Evolutionary conservation across 2,113 vertebrate genomes (phyloP).

Genomic region (Haliaeetus leucogaster): DNA sequence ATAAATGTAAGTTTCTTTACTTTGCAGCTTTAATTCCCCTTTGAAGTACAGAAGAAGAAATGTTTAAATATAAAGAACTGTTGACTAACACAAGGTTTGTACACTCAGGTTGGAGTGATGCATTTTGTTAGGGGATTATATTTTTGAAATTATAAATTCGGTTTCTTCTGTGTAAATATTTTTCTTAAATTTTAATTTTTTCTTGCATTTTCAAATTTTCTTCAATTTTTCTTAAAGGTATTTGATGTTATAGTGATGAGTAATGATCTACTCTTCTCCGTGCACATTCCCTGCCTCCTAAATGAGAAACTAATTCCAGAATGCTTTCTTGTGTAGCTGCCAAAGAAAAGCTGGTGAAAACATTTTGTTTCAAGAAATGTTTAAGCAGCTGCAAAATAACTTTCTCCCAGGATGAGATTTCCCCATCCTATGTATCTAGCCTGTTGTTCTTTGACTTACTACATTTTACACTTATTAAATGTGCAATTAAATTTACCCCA

Average conservation of each 20-base stretch:
- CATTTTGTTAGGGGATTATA: background rate
- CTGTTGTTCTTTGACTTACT: background rate
- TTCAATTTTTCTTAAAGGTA: background rate
- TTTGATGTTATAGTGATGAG: background rate
- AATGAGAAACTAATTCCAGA: background rate
- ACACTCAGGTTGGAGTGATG: background rate
- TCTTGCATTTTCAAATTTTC: background rate
- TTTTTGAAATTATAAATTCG: background rate
- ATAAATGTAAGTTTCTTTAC: background rate
- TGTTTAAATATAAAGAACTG: background rate
- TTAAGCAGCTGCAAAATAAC: background rate
- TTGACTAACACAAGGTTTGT: background rate
- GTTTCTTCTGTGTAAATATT: background rate
- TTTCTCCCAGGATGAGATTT: background rate
- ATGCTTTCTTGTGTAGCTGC: background rate
- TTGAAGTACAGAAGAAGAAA: background rate
- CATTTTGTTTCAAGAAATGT: background rate
- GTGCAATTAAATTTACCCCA: background rate
- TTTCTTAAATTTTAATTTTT: background rate
- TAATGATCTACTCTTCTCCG: background rate
- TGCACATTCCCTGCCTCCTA: background rate
- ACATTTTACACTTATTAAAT: background rate
- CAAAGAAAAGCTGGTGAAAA: background rate
- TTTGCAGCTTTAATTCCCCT: background rate
- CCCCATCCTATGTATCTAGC: background rate